These are phyloP conservation scores for Epiperipatus broadwayi DNA, from an alignment of 2,888 invertebrate species.

Conservation along the genomic window DNA sequence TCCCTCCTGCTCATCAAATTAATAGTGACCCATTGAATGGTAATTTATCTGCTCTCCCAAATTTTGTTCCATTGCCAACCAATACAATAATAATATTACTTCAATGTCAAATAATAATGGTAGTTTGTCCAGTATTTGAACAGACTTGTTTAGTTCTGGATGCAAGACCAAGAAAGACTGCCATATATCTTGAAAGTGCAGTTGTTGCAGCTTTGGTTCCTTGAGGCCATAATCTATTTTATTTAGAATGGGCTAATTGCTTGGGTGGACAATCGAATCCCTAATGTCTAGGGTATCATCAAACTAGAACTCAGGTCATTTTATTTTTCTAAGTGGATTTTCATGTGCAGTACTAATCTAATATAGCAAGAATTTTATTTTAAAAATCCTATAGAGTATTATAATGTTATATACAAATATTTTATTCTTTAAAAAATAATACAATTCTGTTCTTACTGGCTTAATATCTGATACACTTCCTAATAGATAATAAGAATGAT, in stretches of 20 bases:
- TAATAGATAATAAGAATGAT: too few relatives aligned
- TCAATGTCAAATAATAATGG: conserved; percentile 35
- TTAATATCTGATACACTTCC: too few relatives aligned
- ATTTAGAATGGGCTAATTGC: conserved; percentile 69
- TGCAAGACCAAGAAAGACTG: conserved; percentile 33
- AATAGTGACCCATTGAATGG: conserved; percentile 27
- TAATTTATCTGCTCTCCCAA: conserved; percentile 16
- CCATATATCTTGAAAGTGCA: conserved; percentile 68
- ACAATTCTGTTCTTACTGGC: too few relatives aligned
- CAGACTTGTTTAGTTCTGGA: conserved; percentile 18
- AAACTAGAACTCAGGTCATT: conserved; percentile 66
- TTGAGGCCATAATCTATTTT: conserved; percentile 87
- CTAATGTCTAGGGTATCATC: conserved; percentile 66
- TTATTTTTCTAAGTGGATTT: conserved; percentile 34
- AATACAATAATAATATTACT: too few relatives aligned
- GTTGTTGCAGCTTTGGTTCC: conserved; percentile 77
- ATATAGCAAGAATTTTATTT: not conserved
- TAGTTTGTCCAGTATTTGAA: conserved; percentile 16
- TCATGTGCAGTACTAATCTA: not conserved
- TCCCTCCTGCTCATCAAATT: conserved; percentile 27
- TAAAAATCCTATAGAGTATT: conserved; percentile 8
- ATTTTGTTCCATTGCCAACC: too few relatives aligned
- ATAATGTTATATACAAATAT: not conserved
- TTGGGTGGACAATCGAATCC: conserved; percentile 36
- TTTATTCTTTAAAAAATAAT: conserved; percentile 1